These are phyloP conservation scores for Poecilus cupreus DNA, from an alignment of 2,888 invertebrate genomes.

Conservation along the genomic window DNA sequence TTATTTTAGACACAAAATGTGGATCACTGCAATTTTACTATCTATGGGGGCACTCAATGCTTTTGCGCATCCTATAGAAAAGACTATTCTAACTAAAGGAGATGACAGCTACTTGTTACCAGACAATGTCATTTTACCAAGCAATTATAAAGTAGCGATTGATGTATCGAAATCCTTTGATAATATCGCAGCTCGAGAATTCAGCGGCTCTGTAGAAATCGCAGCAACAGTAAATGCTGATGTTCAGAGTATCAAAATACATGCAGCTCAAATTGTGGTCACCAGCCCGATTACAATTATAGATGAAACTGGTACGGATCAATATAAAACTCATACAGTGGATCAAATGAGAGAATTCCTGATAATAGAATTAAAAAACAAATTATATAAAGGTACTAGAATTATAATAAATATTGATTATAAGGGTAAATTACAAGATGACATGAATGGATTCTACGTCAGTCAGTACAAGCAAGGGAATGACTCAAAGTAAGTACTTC, in stretches of 20 bases:
- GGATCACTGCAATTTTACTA: neutral
- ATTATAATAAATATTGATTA: conserved; percentile 75
- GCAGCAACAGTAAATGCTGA: conserved; percentile 67
- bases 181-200: conserved; percentile 63
- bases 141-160: conserved; percentile 40
- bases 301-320: neutral
- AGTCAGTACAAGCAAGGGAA: conserved; percentile 74
- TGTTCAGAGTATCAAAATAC: conserved; percentile 72
- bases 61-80: neutral
- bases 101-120: conserved; percentile 8
- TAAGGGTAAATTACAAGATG: conserved; percentile 75
- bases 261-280: conserved; percentile 68
- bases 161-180: conserved; percentile 45
- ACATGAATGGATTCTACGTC: conserved; percentile 80
- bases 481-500: neutral
- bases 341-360: conserved; percentile 3
- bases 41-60: neutral
- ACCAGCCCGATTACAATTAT: neutral
- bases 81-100: neutral
- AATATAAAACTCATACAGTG: neutral
- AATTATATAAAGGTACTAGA: conserved; percentile 64
- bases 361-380: conserved; percentile 67
- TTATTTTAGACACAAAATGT: conserved; percentile 11
- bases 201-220: conserved; percentile 73
- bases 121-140: conserved; percentile 49